Evolutionary conservation across 2,113 vertebrate genomes (phyloP).

Genomic region (Rhea americana): DNA sequence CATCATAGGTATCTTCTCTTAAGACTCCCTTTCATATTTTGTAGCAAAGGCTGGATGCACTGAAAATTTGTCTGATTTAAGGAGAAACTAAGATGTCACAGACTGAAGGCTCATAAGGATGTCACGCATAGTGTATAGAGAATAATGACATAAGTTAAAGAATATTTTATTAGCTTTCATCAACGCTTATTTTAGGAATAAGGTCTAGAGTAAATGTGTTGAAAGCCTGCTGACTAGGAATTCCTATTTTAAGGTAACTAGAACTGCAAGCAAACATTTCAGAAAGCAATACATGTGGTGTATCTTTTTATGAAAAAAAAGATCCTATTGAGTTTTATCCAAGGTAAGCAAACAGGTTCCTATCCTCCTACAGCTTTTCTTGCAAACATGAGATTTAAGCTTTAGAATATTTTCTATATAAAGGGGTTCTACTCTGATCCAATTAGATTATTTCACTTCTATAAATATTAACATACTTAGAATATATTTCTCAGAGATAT

Average conservation of each 20-base stretch:
- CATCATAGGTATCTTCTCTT: background rate
- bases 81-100: background rate
- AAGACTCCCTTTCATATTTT: background rate
- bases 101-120: background rate
- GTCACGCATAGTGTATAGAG: accelerated
- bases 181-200: background rate
- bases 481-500: background rate
- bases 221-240: background rate
- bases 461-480: background rate
- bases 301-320: background rate
- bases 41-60: background rate
- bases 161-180: background rate
- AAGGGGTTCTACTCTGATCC: background rate
- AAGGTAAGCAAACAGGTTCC: background rate
- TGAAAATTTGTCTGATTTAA: background rate
- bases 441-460: background rate
- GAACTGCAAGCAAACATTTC: background rate
- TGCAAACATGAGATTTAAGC: background rate
- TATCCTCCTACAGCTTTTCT: background rate
- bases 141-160: background rate
- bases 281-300: background rate
- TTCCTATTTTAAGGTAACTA: background rate
- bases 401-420: background rate
- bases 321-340: accelerated
- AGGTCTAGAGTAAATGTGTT: background rate